Conservation (phyloP, 2,113 vertebrate genomes). For the Thamnaconus septentrionalis region DNA sequence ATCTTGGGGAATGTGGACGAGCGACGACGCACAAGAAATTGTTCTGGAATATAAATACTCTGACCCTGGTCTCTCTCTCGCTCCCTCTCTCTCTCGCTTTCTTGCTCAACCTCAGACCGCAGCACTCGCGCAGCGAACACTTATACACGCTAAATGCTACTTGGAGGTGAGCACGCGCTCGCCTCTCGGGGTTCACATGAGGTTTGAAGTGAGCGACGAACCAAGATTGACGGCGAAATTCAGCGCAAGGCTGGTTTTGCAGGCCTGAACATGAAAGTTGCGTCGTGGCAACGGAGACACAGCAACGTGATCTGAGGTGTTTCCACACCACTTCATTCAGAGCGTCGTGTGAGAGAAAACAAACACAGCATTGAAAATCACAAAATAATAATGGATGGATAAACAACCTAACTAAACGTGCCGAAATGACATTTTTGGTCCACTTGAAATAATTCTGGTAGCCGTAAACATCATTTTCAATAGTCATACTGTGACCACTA, state of each 20-base stretch:
- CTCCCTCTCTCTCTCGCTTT: too few species aligned
- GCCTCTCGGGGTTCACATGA: conserved; percentile 22
- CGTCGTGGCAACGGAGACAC: conserved; percentile 5
- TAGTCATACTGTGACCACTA: too few species aligned
- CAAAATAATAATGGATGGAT: too few species aligned
- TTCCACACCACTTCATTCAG: neutral
- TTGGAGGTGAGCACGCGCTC: conserved; percentile 15
- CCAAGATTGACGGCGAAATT: neutral
- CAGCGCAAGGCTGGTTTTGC: too few species aligned
- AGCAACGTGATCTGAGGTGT: neutral
- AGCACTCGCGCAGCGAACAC: conserved; percentile 26
- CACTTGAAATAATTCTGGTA: too few species aligned
- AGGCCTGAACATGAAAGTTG: too few species aligned
- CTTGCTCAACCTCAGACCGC: conserved; percentile 45
- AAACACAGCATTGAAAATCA: neutral
- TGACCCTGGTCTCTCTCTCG: conserved; percentile 25
- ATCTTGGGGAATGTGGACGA: conserved; percentile 51
- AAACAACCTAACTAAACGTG: too few species aligned
- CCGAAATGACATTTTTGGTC: too few species aligned
- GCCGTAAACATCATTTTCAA: too few species aligned
- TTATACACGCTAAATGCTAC: conserved; percentile 39
- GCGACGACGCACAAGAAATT: conserved; percentile 60
- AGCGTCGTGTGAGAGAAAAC: neutral
- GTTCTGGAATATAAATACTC: conserved; percentile 71
- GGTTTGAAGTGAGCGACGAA: conserved; percentile 2